Conservation (phyloP, 2,113 vertebrate genomes). For the Mustela lutreola region DNA sequence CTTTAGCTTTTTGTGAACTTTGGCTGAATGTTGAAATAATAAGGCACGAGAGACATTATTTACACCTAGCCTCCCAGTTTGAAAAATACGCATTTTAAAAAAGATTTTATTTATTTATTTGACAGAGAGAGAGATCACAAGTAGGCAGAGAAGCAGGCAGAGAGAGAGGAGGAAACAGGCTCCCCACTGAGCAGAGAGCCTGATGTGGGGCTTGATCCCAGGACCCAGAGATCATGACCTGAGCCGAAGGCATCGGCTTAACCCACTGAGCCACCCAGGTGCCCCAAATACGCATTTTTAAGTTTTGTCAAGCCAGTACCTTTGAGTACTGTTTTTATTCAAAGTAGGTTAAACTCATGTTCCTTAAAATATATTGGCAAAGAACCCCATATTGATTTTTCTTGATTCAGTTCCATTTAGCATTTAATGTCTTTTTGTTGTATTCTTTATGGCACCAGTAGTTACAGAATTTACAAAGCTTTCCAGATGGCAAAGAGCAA, state of each 20-base stretch:
- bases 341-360: neutral
- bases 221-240: too few relatives aligned
- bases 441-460: neutral
- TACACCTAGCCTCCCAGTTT: neutral
- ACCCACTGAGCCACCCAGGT: too few relatives aligned
- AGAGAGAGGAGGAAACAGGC: too few relatives aligned
- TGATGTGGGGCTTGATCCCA: too few relatives aligned
- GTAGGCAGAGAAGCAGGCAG: too few relatives aligned
- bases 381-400: constrained; percentile 1
- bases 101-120: too few relatives aligned
- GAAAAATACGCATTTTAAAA: neutral
- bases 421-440: neutral
- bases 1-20: constrained; percentile 13
- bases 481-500: neutral
- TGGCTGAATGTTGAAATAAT: constrained; percentile 19
- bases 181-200: too few relatives aligned
- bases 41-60: constrained; percentile 7
- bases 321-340: neutral
- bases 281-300: neutral
- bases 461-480: neutral
- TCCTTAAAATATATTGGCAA: neutral
- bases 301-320: neutral
- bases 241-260: too few relatives aligned
- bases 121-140: too few relatives aligned
- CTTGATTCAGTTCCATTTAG: neutral